Percentiles rank a stretch among this genome's conserved stretches.
Evolutionary conservation across 2,888 invertebrate species (phyloP).

Genomic region (Nomada ferruginata): DNA sequence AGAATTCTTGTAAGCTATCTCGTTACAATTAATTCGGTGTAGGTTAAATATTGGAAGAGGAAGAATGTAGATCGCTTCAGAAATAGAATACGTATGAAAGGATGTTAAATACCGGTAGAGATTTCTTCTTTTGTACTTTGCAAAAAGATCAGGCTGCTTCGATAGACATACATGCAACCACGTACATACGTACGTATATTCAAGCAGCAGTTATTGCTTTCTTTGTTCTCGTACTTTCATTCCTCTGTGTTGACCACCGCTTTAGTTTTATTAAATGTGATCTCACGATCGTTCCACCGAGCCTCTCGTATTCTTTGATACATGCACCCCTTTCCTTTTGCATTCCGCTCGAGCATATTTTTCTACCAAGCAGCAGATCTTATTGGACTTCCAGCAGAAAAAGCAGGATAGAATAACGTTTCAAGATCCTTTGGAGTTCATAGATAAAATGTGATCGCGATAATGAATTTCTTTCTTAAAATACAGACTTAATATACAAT

Average conservation of each 20-base stretch:
- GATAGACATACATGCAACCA: neutral
- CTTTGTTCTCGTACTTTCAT: conserved; percentile 4
- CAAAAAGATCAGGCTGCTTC: neutral
- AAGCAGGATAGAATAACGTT: neutral
- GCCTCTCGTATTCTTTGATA: conserved; percentile 10
- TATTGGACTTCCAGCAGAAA: neutral
- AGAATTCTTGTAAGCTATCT: neutral
- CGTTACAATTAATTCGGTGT: too few species aligned
- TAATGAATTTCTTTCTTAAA: neutral
- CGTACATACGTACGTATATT: neutral
- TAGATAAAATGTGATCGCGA: neutral
- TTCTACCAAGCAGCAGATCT: neutral
- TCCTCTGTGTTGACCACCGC: conserved; percentile 21
- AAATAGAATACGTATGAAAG: too few species aligned
- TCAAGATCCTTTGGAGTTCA: neutral
- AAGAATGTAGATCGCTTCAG: too few species aligned
- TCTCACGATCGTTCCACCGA: neutral
- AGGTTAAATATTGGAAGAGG: too few species aligned
- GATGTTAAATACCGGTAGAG: neutral
- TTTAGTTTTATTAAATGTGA: conserved; percentile 37
- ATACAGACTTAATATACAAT: conserved; percentile 10
- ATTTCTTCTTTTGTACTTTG: too few species aligned
- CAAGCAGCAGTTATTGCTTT: conserved; percentile 4
- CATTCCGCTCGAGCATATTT: conserved; percentile 6
- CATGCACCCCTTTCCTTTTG: neutral